Conservation (phyloP, 2,113 vertebrate species). For the Acrocephalus arundinaceus region DNA sequence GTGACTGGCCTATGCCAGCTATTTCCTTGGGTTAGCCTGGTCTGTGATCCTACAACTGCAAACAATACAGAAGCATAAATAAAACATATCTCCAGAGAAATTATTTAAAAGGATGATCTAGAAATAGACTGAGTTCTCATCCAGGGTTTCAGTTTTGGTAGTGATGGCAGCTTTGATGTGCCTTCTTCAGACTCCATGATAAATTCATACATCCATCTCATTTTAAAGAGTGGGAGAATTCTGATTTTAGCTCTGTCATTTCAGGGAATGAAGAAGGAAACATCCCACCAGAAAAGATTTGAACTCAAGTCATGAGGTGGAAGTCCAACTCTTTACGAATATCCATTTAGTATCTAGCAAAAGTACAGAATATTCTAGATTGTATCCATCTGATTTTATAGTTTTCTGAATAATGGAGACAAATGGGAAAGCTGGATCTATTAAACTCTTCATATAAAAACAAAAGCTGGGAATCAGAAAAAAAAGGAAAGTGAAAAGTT, state of each 20-base stretch:
- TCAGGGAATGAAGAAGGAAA: constrained; percentile 9
- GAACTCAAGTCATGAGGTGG: not conserved
- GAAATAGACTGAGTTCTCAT: constrained; percentile 17
- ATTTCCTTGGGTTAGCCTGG: not conserved
- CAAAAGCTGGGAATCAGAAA: constrained; percentile 48
- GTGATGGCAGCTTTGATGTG: not conserved
- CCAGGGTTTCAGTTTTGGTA: not conserved
- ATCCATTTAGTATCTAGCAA: constrained; percentile 6
- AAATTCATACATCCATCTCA: constrained; percentile 24
- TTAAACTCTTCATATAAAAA: constrained; percentile 37
- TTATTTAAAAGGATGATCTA: not conserved
- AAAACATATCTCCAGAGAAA: not conserved
- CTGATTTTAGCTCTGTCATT: constrained; percentile 1
- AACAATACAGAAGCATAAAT: not conserved
- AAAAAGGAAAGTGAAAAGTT: constrained; percentile 36
- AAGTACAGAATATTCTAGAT: constrained; percentile 26
- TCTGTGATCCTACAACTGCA: not conserved
- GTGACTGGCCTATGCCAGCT: not conserved
- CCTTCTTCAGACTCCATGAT: not conserved
- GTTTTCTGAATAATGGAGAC: not conserved
- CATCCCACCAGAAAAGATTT: constrained; percentile 32
- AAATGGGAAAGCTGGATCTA: constrained; percentile 27
- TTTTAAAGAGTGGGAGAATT: constrained; percentile 32
- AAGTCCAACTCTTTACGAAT: constrained; percentile 6
- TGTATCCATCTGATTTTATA: constrained; percentile 17